Evolutionary conservation across 2,113 vertebrate species (phyloP), one percentile per base, ranked within the genome.

Genomic region (Thunnus maccoyii): DNA sequence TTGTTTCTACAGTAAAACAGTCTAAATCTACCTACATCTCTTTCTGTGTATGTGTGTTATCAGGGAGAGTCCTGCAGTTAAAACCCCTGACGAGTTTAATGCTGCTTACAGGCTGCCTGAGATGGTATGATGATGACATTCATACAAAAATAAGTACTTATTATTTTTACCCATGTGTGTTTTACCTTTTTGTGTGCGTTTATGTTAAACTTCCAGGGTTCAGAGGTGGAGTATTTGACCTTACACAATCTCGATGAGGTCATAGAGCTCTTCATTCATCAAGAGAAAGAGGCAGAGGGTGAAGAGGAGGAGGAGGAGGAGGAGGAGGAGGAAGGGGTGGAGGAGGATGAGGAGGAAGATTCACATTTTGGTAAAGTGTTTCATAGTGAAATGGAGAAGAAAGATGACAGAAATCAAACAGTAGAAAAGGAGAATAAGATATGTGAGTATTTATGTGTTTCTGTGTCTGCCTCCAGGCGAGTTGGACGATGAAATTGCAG

Each of bases 401-500:
- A 27, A 10, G 32, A 52, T 13, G 5, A 73, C 11, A 66, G 11
- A 4, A 55, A 50, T 3, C 2, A 67, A 4, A 66, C 5, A 52
- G 14, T 0, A 17, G 10, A 48, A 36, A 50, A 20, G 13, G 46
- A n/a, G 9, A 17, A 41, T 27, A 27, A 20, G 10, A 16, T 27
- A 17, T 63, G 25, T 57, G 22, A 63, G 12, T 46, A 27, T 71
- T 54, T 5, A 30, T 87, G 18, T n/a, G n/a, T 32, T 44, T 51
- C 2, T 78, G 16, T 78, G 2, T 80, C 3, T 60, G 15, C 8
- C 18, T 63, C 1, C 88, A 99, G 98, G 93, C 30, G 55, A 94
- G 47, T 91, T 99, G 86, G 97, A 99, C 30, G 98, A 99, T 85
- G 96, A 99, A 86, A 96, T 99, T 50, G 94, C 95, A 4, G 95